Conservation (phyloP, 1,140 invertebrate species). For the Orchestia grillus region DNA sequence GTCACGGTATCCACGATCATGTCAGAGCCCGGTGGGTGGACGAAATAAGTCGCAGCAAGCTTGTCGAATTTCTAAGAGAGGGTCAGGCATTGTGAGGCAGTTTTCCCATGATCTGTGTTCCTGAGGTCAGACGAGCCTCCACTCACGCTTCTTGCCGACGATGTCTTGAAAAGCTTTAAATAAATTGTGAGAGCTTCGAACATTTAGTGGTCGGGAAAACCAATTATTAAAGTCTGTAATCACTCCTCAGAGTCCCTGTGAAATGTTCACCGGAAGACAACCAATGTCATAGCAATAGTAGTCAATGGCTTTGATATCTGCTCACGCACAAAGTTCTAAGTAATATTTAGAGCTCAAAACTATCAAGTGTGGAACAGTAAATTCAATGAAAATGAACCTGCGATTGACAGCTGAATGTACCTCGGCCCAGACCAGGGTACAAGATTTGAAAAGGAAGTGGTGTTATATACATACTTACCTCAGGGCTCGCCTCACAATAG, state of each 20-base stretch:
- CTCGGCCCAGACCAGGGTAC: neutral
- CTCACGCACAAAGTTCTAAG: neutral
- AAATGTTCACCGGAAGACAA: neutral
- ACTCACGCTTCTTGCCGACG: neutral
- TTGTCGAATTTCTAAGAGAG: neutral
- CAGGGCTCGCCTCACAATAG: neutral
- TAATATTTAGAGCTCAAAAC: neutral
- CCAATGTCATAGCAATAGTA: neutral
- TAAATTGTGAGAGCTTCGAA: neutral
- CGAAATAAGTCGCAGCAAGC: slow-evolving; percentile 9
- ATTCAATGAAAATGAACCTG: neutral
- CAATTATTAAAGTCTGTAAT: neutral
- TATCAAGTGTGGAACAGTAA: neutral
- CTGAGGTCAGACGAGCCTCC: neutral
- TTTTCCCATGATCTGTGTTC: slow-evolving; percentile 1
- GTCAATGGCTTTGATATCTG: neutral
- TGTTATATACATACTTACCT: neutral
- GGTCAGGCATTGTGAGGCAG: neutral
- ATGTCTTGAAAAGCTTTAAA: neutral
- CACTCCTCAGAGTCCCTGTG: neutral
- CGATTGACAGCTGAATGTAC: neutral
- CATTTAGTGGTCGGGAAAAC: neutral
- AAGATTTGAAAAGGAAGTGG: neutral
- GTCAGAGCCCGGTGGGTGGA: neutral
- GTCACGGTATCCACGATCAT: neutral